phyloP scores from a whole-genome alignment of 2,888 invertebrate genomes.

The Oscheius sp. region DNA sequence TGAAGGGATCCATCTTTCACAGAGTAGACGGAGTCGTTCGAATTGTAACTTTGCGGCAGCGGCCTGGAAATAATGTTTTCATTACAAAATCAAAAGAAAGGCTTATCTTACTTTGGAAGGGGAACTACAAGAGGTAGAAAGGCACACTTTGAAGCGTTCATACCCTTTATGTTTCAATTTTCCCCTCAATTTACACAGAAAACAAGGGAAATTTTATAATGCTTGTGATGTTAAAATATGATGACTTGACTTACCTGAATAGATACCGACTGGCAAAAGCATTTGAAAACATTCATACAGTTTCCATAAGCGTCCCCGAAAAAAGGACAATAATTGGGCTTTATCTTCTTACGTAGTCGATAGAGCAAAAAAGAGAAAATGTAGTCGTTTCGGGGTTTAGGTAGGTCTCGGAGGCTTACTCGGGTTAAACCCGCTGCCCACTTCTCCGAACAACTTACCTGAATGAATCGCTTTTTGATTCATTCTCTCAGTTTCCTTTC shows the following conservation, averaged over 20 bases:
- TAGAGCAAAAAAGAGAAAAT: conserved; percentile 13
- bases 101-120: too few relatives aligned
- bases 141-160: too few relatives aligned
- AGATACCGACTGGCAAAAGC: conserved; percentile 16
- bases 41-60: conserved; percentile 41
- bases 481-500: not conserved
- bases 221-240: not conserved
- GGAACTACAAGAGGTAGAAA: too few relatives aligned
- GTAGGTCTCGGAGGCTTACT: conserved; percentile 29
- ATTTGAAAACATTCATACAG: conserved; percentile 20
- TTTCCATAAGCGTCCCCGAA: not conserved
- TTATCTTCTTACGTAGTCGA: conserved; percentile 7
- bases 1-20: conserved; percentile 45
- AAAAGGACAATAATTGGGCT: not conserved
- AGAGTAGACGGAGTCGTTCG: conserved; percentile 49
- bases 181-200: not conserved
- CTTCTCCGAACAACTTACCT: conserved; percentile 15
- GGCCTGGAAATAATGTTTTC: conserved; percentile 42
- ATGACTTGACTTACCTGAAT: conserved; percentile 5
- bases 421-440: conserved; percentile 23
- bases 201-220: not conserved
- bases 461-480: not conserved
- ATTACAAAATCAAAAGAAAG: not conserved
- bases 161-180: not conserved
- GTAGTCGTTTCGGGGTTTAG: conserved; percentile 26